Percentiles rank a stretch among this genome's conserved stretches.
Conservation (phyloP, 2,113 vertebrate species). For the Rana temporaria region DNA sequence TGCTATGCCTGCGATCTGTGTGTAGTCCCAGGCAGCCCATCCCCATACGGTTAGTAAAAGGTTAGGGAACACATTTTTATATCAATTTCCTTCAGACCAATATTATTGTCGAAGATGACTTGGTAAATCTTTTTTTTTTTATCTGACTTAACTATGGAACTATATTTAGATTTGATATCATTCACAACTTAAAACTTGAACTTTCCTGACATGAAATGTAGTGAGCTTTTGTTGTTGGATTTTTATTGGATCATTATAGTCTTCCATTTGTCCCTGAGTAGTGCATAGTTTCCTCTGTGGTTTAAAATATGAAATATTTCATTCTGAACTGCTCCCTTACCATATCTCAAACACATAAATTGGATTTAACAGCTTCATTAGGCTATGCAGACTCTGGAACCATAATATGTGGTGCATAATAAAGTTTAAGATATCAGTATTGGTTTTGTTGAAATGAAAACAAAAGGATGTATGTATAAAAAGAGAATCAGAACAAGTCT, state of each 20-base stretch:
- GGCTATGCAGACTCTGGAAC: background rate
- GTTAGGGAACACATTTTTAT: too few species aligned
- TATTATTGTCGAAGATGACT: too few species aligned
- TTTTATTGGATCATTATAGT: background rate
- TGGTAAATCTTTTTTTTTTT: too few species aligned
- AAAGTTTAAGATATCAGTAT: constrained; percentile 1
- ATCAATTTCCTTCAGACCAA: too few species aligned
- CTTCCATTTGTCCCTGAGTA: background rate
- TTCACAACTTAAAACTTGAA: too few species aligned
- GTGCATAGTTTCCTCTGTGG: background rate
- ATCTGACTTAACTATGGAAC: too few species aligned
- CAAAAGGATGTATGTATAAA: constrained; percentile 24
- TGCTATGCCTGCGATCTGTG: too few species aligned
- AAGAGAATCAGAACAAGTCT: constrained; percentile 23
- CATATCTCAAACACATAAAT: constrained; percentile 8
- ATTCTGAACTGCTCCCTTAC: background rate
- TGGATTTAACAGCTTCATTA: background rate
- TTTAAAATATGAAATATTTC: background rate
- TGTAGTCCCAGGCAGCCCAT: too few species aligned
- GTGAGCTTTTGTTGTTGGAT: background rate
- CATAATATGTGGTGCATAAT: background rate
- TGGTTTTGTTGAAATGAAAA: constrained; percentile 20
- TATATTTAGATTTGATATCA: too few species aligned
- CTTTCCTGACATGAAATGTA: background rate
- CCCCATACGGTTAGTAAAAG: too few species aligned